phyloP scores from a whole-genome alignment of 2,113 vertebrate genomes.

The Blennius ocellaris region DNA sequence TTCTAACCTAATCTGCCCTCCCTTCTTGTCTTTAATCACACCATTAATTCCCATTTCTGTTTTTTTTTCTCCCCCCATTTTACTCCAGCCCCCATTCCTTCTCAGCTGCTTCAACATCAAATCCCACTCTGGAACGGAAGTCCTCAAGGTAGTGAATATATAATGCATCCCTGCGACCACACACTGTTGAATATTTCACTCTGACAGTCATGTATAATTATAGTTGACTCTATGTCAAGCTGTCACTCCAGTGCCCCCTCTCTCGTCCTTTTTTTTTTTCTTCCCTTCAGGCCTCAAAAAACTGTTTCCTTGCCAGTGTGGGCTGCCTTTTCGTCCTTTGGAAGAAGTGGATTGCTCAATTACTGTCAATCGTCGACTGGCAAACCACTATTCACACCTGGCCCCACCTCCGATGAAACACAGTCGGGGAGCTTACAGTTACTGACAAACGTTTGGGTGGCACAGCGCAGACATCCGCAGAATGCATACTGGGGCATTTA shows the following conservation, averaged over 20 bases:
- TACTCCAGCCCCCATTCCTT: conserved; percentile 17
- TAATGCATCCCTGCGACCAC: conserved; percentile 72
- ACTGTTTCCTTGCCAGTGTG: conserved; percentile 20
- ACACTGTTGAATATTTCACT: conserved; percentile 66
- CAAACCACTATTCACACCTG: conserved; percentile 34
- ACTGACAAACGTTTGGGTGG: conserved; percentile 22
- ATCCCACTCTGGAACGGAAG: conserved; percentile 56
- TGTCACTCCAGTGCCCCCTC: conserved; percentile 55
- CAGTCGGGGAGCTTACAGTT: conserved; percentile 18
- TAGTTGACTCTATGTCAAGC: conserved; percentile 67
- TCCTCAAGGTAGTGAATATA: conserved; percentile 59
- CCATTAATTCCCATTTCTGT: conserved; percentile 30
- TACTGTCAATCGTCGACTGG: conserved; percentile 59
- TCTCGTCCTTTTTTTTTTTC: conserved; percentile 38
- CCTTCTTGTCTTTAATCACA: conserved; percentile 36
- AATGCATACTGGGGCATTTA: conserved; percentile 59
- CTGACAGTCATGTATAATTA: conserved; percentile 73
- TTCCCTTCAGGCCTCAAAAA: conserved; percentile 30
- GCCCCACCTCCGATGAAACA: conserved; percentile 14
- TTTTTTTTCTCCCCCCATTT: conserved; percentile 36
- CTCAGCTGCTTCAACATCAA: conserved; percentile 49
- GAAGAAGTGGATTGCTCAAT: conserved; percentile 57
- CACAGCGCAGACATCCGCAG: conserved; percentile 22
- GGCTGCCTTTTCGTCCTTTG: conserved; percentile 27
- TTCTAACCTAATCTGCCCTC: conserved; percentile 40